Percentiles rank a stretch among this genome's conserved stretches.
Evolutionary conservation across 2,113 vertebrate genomes (phyloP).

Genomic region (Tragulus kanchil): DNA sequence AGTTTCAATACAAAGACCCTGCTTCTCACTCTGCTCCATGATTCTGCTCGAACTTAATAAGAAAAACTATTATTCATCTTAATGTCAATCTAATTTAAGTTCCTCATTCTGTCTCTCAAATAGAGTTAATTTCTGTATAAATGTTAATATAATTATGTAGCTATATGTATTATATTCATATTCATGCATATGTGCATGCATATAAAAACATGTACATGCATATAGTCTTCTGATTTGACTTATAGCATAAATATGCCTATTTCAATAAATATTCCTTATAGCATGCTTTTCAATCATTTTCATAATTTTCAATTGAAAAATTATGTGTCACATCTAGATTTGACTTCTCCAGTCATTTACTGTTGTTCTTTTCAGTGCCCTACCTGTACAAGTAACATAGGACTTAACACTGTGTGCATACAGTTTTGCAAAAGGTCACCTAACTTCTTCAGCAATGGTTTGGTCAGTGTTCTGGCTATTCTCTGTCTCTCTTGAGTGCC

Average conservation of each 20-base stretch:
- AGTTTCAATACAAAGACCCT: background rate
- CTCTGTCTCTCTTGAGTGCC: background rate
- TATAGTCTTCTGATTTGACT: background rate
- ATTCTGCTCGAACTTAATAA: background rate
- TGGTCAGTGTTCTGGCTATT: background rate
- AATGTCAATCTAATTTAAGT: background rate
- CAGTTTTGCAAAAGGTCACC: background rate
- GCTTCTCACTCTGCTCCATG: background rate
- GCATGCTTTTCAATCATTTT: background rate
- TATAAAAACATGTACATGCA: background rate
- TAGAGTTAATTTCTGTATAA: background rate
- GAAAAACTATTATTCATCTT: background rate
- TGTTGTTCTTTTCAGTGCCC: background rate
- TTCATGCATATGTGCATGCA: too few relatives aligned
- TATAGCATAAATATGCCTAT: background rate
- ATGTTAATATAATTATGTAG: background rate
- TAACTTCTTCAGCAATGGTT: background rate
- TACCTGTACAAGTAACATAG: background rate
- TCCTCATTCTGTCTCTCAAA: background rate
- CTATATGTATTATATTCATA: background rate
- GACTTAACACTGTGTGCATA: background rate
- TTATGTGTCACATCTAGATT: background rate
- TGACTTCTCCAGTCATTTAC: background rate
- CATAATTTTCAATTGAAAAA: background rate
- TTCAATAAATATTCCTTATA: background rate